Percentiles rank a stretch among this genome's conserved stretches.
Conservation (phyloP, 2,888 invertebrate species). For the Campoplex capitator region DNA sequence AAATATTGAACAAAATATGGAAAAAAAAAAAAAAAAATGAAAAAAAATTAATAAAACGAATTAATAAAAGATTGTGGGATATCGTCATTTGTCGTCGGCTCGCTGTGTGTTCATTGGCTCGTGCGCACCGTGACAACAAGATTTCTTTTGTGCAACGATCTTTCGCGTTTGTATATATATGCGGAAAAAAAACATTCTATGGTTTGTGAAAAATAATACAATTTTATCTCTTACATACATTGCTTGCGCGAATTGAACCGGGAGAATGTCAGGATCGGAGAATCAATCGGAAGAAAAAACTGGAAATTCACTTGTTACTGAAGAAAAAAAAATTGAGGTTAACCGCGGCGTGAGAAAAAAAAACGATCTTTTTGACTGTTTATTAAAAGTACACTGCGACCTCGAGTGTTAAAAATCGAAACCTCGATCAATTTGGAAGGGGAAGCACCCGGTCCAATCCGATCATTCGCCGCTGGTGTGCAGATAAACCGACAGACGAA, state of each 20-base stretch:
- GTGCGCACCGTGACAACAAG: background rate
- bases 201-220: too few relatives aligned
- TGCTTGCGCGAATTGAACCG: background rate
- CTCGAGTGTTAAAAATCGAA: too few relatives aligned
- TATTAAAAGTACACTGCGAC: too few relatives aligned
- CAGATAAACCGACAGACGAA: too few relatives aligned
- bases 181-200: background rate
- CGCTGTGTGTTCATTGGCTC: slow-evolving; percentile 17
- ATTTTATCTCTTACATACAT: background rate
- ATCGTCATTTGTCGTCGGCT: slow-evolving; percentile 62
- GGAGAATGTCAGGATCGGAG: slow-evolving; percentile 15
- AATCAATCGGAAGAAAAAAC: background rate
- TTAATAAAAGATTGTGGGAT: slow-evolving; percentile 70
- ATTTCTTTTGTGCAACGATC: background rate
- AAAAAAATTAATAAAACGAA: slow-evolving; percentile 82
- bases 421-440: too few relatives aligned
- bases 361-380: too few relatives aligned
- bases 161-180: background rate
- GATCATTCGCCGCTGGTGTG: too few relatives aligned
- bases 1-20: slow-evolving; percentile 85
- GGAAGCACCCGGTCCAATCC: too few relatives aligned
- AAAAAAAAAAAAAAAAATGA: slow-evolving; percentile 83
- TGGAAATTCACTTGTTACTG: background rate
- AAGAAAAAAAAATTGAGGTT: slow-evolving; percentile 40
- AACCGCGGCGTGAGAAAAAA: background rate